Evolutionary conservation across 2,797 vertebrate species (phyloP).

Genomic region (Choloepus didactylus): DNA sequence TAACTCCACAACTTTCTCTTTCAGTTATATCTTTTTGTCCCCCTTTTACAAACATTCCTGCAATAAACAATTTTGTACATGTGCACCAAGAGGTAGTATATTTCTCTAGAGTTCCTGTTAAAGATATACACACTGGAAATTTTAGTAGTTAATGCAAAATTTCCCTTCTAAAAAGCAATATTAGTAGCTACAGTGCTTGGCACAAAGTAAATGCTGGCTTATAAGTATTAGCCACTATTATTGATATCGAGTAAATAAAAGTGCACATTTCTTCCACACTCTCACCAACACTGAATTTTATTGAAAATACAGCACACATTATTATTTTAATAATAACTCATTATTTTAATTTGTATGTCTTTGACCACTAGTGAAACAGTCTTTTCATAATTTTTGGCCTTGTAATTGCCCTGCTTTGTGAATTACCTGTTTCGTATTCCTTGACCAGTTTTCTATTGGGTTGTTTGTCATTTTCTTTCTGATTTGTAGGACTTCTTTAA

Average conservation of each 20-base stretch:
- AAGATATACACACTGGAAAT: neutral
- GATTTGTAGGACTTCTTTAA: neutral
- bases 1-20: neutral
- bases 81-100: neutral
- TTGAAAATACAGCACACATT: neutral
- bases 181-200: neutral
- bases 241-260: slow-evolving; percentile 1
- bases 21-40: neutral
- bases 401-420: neutral
- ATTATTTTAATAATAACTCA: neutral
- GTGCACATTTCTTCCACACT: neutral
- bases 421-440: neutral
- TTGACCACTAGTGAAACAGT: neutral
- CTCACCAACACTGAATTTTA: neutral
- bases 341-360: neutral
- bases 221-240: neutral
- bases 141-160: neutral
- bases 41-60: neutral
- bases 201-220: neutral
- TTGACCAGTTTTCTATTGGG: neutral
- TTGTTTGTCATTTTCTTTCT: neutral
- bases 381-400: neutral
- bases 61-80: neutral
- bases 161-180: neutral
- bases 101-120: neutral